phyloP scores from a whole-genome alignment of 2,888 invertebrate genomes.

The Sceliomorpha sp. region DNA sequence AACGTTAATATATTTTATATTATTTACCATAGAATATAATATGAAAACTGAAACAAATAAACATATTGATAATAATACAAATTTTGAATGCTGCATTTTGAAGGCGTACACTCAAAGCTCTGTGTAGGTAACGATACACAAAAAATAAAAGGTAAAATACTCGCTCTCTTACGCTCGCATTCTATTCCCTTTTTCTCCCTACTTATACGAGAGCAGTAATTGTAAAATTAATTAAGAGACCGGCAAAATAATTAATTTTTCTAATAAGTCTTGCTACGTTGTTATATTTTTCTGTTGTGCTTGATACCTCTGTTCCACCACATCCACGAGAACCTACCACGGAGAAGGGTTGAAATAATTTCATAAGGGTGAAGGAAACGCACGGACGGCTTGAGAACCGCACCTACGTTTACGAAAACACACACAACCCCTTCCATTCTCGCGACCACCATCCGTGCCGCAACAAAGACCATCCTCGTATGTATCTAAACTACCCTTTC shows the following conservation, averaged over 20 bases:
- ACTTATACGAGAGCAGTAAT: constrained; percentile 64
- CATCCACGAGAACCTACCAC: constrained; percentile 41
- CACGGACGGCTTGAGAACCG: constrained; percentile 73
- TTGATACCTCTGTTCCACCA: constrained; percentile 36
- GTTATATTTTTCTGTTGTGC: constrained; percentile 69
- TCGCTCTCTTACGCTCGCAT: constrained; percentile 26
- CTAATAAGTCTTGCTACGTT: constrained; percentile 77
- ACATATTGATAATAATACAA: too few relatives aligned
- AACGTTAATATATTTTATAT: constrained; percentile 38
- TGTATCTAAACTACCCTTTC: constrained; percentile 44
- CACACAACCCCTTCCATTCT: constrained; percentile 63
- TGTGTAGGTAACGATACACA: constrained; percentile 30
- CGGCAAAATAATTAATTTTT: constrained; percentile 80
- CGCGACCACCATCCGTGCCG: constrained; percentile 72
- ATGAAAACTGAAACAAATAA: too few relatives aligned
- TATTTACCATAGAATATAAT: too few relatives aligned
- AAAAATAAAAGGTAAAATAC: constrained; percentile 22
- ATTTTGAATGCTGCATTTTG: constrained; percentile 42
- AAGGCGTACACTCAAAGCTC: too few relatives aligned
- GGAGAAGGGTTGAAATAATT: constrained; percentile 76
- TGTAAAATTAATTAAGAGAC: constrained; percentile 80
- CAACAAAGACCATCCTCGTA: constrained; percentile 73
- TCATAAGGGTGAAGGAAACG: constrained; percentile 67
- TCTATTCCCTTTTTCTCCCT: constrained; percentile 28
- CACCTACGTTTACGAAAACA: constrained; percentile 76